Evolutionary conservation across 1,140 invertebrate species (phyloP), one percentile per base, ranked within the genome.

Genomic region (Dolichoris vasculosae): DNA sequence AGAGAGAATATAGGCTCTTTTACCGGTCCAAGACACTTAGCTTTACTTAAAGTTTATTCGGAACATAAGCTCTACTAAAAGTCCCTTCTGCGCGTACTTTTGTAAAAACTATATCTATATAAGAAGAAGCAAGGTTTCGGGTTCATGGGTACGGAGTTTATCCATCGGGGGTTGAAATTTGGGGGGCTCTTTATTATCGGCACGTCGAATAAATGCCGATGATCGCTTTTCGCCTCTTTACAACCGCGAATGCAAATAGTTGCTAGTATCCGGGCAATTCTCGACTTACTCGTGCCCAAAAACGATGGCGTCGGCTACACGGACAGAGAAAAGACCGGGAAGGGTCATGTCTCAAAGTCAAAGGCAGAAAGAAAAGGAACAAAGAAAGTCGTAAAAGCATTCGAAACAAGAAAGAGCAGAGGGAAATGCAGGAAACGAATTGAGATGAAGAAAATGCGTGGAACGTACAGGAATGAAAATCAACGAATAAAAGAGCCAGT

Each of bases 161-260:
- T 51, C 84, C 69, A n/a, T 40, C 43, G 23, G 43, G 64, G n/a
- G 75, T 32, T 23, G 48, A 35, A 85, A 86, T 78, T 86, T 77
- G 84, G 71, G 88, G 59, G 86, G 85, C 79, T 89, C 88, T 89
- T 90, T 89, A 89, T 89, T 90, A 89, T 89, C 89, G 87, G n/a
- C 67, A 83, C 73, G 48, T 59, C 43, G 82, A 86, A 73, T 80
- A 84, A 83, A 83, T 73, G 83, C 67, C 86, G 64, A 86, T 84
- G 90, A 91, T 90, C 91, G 88, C 87, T 88, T 90, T 88, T 90
- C 87, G 89, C 86, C 88, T 87, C 89, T 91, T 91, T 91, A 91
- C 90, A 90, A 87, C 90, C 88, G 82, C 89, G 90, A 90, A 92
- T 92, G 91, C 90, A 91, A 92, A 92, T 92, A 89, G 88, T 78